Evolutionary conservation across 2,888 invertebrate species (phyloP), one percentile per base, ranked within the genome.

Genomic region (Osedax frankpressi): DNA sequence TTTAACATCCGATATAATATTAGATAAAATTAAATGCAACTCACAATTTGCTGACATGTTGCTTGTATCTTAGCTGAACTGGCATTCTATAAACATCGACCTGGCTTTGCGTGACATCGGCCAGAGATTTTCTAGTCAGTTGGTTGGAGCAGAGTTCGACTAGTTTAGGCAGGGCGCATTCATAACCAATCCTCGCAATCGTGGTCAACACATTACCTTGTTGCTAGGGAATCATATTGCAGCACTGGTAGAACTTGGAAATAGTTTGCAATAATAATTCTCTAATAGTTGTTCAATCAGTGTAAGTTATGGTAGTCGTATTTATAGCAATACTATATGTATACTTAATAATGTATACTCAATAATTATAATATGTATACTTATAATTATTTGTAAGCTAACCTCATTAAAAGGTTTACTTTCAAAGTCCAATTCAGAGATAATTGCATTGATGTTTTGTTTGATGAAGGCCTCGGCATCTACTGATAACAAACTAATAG

Each of bases 401-500:
- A 44, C 19, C 11, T 11, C 19, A 11, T 11, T 44, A 44, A 19
- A 44, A 44, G 44, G 19, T 11, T 44, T 11, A 19, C 6, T 44
- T 19, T 44, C 44, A 11, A 44, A 44, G 19, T 44, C 72, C 28
- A 77, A n/a, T 73, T 73, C 75, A 11, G 65, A 60, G 59, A 76
- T 30, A 63, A 77, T 72, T 44, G 75, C 73, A 3, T 74, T 73
- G 0, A 71, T 59, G 26, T 73, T 77, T 27, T 77, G 77, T 1
- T 71, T 73, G 26, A 81, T 78, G 77, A 82, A 81, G 29, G 77
- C 76, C 19, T 76, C 76, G 19, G 81, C 80, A 74, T 81, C 80
- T 14, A 82, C 75, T 65, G 79, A 80, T 30, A 83, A 75, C 11
- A 75, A 75, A 60, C 77, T 78, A 73, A 83, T 73, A 28, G 83